phyloP scores from a whole-genome alignment of 2,888 invertebrate genomes.

The Eurytoma adleriae region DNA sequence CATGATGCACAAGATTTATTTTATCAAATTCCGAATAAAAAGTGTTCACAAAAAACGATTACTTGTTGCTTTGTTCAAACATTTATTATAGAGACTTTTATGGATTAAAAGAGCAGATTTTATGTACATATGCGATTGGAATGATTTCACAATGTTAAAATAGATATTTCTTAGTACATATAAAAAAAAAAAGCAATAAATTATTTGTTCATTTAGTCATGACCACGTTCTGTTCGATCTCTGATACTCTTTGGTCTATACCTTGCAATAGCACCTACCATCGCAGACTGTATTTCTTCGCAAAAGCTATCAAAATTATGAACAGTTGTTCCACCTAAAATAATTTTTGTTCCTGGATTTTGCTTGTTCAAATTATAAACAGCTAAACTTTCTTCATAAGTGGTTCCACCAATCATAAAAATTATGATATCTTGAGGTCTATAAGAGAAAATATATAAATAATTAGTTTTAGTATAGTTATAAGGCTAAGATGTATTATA shows the following conservation, averaged over 20 bases:
- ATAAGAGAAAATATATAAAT: slow-evolving; percentile 63
- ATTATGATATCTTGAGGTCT: slow-evolving; percentile 96
- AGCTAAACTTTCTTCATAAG: slow-evolving; percentile 95
- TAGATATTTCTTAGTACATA: slow-evolving; percentile 53
- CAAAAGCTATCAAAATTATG: slow-evolving; percentile 92
- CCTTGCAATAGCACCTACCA: slow-evolving; percentile 68
- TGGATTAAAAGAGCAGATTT: slow-evolving; percentile 46
- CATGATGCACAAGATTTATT: slow-evolving; percentile 48
- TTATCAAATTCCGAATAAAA: slow-evolving; percentile 43
- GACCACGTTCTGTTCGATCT: slow-evolving; percentile 52
- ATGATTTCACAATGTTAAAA: slow-evolving; percentile 57
- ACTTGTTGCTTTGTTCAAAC: slow-evolving; percentile 44
- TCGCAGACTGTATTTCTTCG: slow-evolving; percentile 80
- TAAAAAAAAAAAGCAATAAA: slow-evolving; percentile 53
- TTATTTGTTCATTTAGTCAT: slow-evolving; percentile 52
- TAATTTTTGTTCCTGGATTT: slow-evolving; percentile 85
- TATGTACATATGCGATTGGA: slow-evolving; percentile 58
- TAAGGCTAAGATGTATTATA: slow-evolving; percentile 30
- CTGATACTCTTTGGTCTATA: slow-evolving; percentile 77
- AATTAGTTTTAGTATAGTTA: slow-evolving; percentile 16
- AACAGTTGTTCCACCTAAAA: slow-evolving; percentile 94
- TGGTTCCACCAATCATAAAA: slow-evolving; percentile 96
- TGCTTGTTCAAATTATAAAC: slow-evolving; percentile 89
- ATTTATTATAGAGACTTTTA: slow-evolving; percentile 54
- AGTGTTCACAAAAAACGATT: slow-evolving; percentile 23